Evolutionary conservation across 2,113 vertebrate species (phyloP).

Genomic region (Fukomys damarensis): DNA sequence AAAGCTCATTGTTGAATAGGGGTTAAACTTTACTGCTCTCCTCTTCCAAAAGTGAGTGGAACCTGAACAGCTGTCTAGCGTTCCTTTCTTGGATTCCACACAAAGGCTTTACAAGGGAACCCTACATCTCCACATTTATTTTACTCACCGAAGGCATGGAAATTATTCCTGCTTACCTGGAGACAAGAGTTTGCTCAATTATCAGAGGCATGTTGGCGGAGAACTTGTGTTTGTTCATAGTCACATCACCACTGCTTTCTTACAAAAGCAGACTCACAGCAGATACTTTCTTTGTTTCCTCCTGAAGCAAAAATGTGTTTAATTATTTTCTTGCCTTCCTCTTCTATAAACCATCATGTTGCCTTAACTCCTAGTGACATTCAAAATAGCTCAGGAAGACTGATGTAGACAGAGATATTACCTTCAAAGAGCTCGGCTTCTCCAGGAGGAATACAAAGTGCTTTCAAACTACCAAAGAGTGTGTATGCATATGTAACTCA

Average conservation of each 20-base stretch:
- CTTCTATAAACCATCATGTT: conserved; percentile 46
- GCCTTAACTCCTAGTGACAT: conserved; percentile 63
- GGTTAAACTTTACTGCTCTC: neutral
- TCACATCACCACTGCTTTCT: neutral
- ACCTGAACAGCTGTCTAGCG: neutral
- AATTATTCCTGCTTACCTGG: conserved; percentile 23
- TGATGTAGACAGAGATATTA: neutral
- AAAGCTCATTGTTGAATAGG: neutral
- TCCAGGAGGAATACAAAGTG: conserved; percentile 37
- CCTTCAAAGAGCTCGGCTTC: conserved; percentile 8
- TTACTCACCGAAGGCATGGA: neutral
- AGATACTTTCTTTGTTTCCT: neutral
- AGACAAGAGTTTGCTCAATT: conserved; percentile 22
- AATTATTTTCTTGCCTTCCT: conserved; percentile 66
- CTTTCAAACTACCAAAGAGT: conserved; percentile 36
- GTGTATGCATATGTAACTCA: neutral
- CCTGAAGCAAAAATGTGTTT: conserved; percentile 61
- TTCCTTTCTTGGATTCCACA: neutral
- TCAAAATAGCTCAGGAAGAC: conserved; percentile 41
- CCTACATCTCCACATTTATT: neutral
- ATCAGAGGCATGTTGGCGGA: neutral
- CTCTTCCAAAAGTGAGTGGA: neutral
- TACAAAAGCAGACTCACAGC: neutral
- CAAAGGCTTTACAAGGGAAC: neutral
- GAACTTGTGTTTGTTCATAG: conserved; percentile 23